Base-by-base conservation (phyloP, 1,140 invertebrate genomes). In the Anastatus disparis region DNA sequence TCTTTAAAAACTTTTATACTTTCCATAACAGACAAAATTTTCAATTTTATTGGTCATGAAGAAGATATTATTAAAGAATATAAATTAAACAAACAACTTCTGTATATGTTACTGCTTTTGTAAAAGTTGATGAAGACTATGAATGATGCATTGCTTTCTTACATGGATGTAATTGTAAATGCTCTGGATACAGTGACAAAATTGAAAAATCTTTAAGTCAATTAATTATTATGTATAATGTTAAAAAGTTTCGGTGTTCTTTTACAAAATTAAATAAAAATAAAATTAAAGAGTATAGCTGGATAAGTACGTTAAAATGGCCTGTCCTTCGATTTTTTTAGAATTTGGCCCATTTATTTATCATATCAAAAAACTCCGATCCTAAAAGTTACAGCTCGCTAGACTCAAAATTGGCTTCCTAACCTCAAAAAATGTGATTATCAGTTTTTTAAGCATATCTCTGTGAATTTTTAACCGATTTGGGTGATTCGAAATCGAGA, bases 41-140 rank as follows among this genome's bases (percentile, higher is more conserved):
- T 90, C 6, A 78, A 83, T 8, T 76, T 89, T 17, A 82, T 90
- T 3, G 86, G 87, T n/a, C 87, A 89, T 42, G 82, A 81, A 63
- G 87, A 88, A 1, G 88, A 89, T n/a, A 78, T 87, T 1, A 69
- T 86, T 3, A 88, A 89, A 50, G 40, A 38, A 1, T 94, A 96
- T 79, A 90, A 90, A 72, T 81, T 95, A 2, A 93, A 95, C 74
- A 90, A 93, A 72, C 91, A 94, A 72, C 85, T 97, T 9, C 80
- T 94, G 0, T 96, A 95, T 82, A 90, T 93, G 75, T 82, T 97
- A 29, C 85, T 93, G 0, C 80, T 97, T 22, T 79, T 97, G 10
- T 91, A 92, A 62, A 89, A 93, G 81, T 89, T 94, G 70, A 85
- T 91, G 0, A 82, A 88, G 22, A 89, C 91, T 70, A 86, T 89